Base-by-base conservation (phyloP, 1,140 invertebrate genomes). In the Agrilus planipennis region DNA sequence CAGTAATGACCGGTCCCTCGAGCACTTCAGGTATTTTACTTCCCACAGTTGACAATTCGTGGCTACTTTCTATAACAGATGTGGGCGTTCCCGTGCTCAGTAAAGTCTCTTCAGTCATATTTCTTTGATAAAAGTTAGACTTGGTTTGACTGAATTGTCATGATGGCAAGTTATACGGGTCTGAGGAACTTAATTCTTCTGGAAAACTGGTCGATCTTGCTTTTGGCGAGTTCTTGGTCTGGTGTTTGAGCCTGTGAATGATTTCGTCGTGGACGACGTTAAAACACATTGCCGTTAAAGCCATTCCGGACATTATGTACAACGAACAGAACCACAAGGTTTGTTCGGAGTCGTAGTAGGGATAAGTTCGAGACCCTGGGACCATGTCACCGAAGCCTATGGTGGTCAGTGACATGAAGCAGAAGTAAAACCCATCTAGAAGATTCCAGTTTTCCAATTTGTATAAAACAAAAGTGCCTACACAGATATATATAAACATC, bases 271-370 rank as follows among this genome's bases (percentile, higher is more conserved):
- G 91, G 38, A 97, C 81, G 21, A 98, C 81, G 60, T 94, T 94
- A 67, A 95, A 96, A 51, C 90, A 95, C 89, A 96, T 96, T 19
- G 91, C 89, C n/a, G 93, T 90, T 22, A 98, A 65, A 0, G 92
- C 89, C 72, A 98, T 82, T 1, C 93, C 94, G 19, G 89, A 82
- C 63, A 97, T 82, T 41, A 98, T 85, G 64, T 97, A 98, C 46
- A 94, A 75, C 28, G 91, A 91, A 63, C 89, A 92, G 61, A 90
- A 88, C 85, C 85, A 89, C 29, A 86, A 72, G 1, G 80, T 82
- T 20, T 70, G 69, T 38, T 74, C 75, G 5, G 78, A 76, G 47
- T 75, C 73, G 51, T 73, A 73, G 39, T 68, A 68, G 11, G 58
- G 55, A 32, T 55, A 50, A 23, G 69, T 71, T 30, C 76, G 74